A percentile compares a stretch with the other conserved stretches of the same genome.
Evolutionary conservation across 2,113 vertebrate genomes (phyloP).

Genomic region (Chaetops frenatus): DNA sequence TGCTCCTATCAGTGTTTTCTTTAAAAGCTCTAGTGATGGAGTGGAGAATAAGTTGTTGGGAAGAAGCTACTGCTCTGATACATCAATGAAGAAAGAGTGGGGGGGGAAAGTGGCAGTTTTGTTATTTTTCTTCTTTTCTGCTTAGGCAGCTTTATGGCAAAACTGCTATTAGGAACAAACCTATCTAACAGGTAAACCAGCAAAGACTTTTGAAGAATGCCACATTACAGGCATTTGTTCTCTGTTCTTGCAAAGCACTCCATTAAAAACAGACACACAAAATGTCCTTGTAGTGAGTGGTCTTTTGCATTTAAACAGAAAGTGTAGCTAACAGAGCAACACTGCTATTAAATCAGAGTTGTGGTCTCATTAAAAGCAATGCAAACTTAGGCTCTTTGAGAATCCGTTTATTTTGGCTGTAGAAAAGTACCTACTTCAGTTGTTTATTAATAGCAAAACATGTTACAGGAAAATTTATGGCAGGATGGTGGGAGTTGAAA

Average conservation of each 20-base stretch:
- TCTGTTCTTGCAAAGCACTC: slow-evolving; percentile 17
- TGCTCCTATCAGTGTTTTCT: not conserved
- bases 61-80: not conserved
- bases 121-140: not conserved
- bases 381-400: not conserved
- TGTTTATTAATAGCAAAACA: not conserved
- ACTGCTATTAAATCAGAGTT: not conserved
- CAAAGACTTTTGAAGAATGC: slow-evolving; percentile 3
- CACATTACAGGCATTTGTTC: slow-evolving; percentile 5
- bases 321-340: not conserved
- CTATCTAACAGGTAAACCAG: not conserved
- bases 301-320: not conserved
- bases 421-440: not conserved
- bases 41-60: not conserved
- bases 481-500: not conserved
- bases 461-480: not conserved
- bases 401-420: not conserved
- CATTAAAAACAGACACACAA: not conserved
- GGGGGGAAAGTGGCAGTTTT: not conserved
- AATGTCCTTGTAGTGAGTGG: not conserved
- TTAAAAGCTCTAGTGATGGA: not conserved
- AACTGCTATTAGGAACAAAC: not conserved
- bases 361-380: not conserved
- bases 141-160: not conserved
- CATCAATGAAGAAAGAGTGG: not conserved